These are phyloP conservation scores for Pungitius pungitius DNA, from an alignment of 2,113 vertebrate species.

Conservation along the genomic window DNA sequence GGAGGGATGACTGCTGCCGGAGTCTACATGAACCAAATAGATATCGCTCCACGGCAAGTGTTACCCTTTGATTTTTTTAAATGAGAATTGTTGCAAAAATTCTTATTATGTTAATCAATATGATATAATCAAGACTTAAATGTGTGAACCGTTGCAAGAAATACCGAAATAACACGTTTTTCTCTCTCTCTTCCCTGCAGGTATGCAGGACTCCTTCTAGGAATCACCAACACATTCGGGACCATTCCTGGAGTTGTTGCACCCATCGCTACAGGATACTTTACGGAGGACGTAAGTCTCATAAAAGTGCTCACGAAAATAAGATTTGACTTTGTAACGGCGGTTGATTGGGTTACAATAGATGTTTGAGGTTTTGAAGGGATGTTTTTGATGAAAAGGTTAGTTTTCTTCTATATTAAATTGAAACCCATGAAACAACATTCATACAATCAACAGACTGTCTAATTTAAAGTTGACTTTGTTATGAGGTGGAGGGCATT, in stretches of 20 bases:
- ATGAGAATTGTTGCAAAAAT: background rate
- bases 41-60: constrained; percentile 83
- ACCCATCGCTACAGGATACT: constrained; percentile 75
- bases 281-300: constrained; percentile 77
- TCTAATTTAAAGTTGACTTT: background rate
- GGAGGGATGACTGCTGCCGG: constrained; percentile 74
- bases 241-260: constrained; percentile 78
- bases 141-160: background rate
- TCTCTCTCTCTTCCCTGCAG: constrained; percentile 34
- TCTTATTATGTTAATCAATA: background rate
- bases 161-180: background rate
- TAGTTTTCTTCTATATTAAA: background rate
- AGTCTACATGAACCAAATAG: constrained; percentile 84
- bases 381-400: background rate
- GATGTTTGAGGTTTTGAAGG: background rate
- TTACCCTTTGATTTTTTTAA: background rate
- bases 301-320: background rate
- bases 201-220: constrained; percentile 80
- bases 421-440: background rate
- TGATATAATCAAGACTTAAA: background rate
- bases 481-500: background rate
- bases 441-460: background rate
- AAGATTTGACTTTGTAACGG: background rate
- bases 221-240: constrained; percentile 84
- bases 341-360: background rate